Evolutionary conservation across 2,888 invertebrate species (phyloP), one percentile per base, ranked within the genome.

Genomic region (Lithosia quadra): DNA sequence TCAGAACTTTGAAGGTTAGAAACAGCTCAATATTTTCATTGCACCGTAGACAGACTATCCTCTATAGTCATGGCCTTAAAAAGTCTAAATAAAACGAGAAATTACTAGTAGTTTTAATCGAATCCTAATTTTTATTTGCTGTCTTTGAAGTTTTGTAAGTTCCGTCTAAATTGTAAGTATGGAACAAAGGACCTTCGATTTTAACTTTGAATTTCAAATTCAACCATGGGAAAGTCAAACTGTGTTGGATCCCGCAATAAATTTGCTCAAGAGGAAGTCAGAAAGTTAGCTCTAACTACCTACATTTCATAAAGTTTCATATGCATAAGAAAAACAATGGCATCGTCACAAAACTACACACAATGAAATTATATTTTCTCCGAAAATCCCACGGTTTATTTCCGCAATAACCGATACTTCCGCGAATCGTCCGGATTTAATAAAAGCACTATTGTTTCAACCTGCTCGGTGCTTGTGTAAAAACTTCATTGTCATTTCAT

Each of bases 351-450:
- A 73, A 71, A 63, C 65, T 43, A 9, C 28, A 24, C 53, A 72
- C 59, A 58, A 65, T 65, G 18, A 39, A 71, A 59, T 56, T 57
- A 33, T 53, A 55, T 71, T 73, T 74, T 78, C 74, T 73, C 73
- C 63, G 59, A 34, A 72, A 67, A 56, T 84, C 85, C 65, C 84
- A 85, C 84, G 82, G 74, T 74, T 64, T 56, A 67, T 75, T 74
- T 80, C 82, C 77, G 76, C 67, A 72, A 67, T 67, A 74, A 69
- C 72, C 64, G 70, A 64, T 72, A 56, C 73, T 84, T 84, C 80
- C 76, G 76, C 58, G 73, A 71, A 75, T 62, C 70, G 63, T 49
- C 56, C 59, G 21, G 67, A 60, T 68, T 67, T 67, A 73, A 64
- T 53, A 58, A 66, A 76, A 68, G 53, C 63, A 64, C 58, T 33